These are phyloP conservation scores for Chaetorhynchus papuensis DNA, from an alignment of 2,113 vertebrate species.

Conservation along the genomic window DNA sequence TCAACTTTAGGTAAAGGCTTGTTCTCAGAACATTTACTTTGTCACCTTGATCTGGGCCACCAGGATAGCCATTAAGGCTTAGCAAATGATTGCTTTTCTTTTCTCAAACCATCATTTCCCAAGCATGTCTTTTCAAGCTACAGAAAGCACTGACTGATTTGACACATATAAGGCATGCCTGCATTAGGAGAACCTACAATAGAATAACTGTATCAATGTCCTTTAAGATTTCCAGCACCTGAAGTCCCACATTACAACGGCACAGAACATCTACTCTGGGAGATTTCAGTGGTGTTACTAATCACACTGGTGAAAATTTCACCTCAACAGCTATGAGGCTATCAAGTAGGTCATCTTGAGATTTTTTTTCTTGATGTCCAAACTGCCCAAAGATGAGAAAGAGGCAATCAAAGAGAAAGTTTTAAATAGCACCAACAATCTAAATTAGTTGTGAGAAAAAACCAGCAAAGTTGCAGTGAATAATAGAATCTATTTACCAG, in stretches of 20 bases:
- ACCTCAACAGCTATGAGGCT: background rate
- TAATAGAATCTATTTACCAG: background rate
- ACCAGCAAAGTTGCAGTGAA: background rate
- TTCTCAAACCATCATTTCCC: background rate
- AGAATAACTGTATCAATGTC: background rate
- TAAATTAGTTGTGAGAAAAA: conserved; percentile 18
- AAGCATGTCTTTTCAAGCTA: background rate
- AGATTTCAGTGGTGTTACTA: background rate
- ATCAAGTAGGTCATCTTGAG: background rate
- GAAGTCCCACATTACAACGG: background rate
- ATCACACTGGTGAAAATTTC: background rate
- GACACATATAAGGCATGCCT: background rate
- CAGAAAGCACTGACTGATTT: background rate
- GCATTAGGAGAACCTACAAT: background rate
- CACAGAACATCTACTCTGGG: background rate
- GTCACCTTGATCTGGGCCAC: background rate
- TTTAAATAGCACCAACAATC: background rate
- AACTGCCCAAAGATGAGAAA: conserved; percentile 17
- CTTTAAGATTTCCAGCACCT: background rate
- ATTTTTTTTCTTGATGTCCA: background rate
- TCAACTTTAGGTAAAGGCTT: background rate
- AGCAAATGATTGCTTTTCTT: background rate
- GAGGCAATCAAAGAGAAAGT: conserved; percentile 10
- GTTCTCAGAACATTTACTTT: background rate
- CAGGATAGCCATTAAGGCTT: background rate